Base-by-base conservation (phyloP, 2,113 vertebrate species). In the Dissostichus mawsoni region DNA sequence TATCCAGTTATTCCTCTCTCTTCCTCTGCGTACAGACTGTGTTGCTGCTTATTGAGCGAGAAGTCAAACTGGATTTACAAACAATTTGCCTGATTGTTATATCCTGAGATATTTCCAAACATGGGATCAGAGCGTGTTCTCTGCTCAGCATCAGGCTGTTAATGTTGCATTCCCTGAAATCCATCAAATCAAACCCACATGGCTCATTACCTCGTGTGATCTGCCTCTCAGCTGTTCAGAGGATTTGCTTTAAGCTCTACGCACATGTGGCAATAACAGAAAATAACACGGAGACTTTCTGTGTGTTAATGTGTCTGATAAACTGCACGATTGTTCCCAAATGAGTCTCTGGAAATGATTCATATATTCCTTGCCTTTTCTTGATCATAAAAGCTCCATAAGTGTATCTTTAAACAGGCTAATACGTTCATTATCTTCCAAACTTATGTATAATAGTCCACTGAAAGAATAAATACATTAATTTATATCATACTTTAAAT, bases 181-280 rank as follows among this genome's bases (percentile, higher is more conserved):
- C 68, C 72, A 55, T 52, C 66, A 25, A 75, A 80, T 90, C 76
- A 69, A 70, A 89, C 78, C 63, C 80, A 87, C 68, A 63, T 69
- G 76, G 36, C 68, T 81, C 72, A 61, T 89, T 86, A 81, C 45
- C 33, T 69, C 25, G 25, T 74, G 70, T 41, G 76, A 59, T 69
- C 45, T 86, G 56, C 69, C 51, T 72, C 64, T 53, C 56, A 41
- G 8, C 82, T 80, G 52, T 82, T 87, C 85, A 47, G 53, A 77
- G 81, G 53, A 77, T 76, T 78, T 62, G 12, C 48, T 67, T 56
- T 69, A 87, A 66, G 67, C 45, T 18, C 16, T 18, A 33, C 63
- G 51, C 68, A 80, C 81, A 69, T 80, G 82, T 84, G 69, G 68
- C 65, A 18, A 58, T 16, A 59, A 13, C 2, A 25, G 48, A 50